A percentile compares a stretch with the other conserved stretches of the same genome.
phyloP scores from a whole-genome alignment of 2,797 vertebrate species.

The Spea hammondii region DNA sequence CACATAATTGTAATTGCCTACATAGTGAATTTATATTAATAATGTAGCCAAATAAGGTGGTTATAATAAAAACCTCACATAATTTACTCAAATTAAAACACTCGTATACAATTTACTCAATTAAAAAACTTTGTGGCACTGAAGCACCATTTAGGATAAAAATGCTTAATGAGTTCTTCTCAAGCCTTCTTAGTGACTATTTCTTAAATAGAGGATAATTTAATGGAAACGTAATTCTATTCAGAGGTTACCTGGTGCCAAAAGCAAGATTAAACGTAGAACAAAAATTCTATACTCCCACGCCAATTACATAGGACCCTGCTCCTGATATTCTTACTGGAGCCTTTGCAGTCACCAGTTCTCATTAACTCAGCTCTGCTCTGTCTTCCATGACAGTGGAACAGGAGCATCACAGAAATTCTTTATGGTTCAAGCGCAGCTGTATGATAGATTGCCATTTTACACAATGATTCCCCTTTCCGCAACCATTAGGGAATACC shows the following conservation, averaged over 20 bases:
- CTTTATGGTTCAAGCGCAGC: not conserved
- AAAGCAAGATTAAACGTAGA: conserved; percentile 8
- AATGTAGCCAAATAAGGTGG: no score
- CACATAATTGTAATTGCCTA: no score
- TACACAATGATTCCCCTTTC: not conserved
- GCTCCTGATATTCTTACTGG: conserved; percentile 1
- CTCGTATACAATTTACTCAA: not conserved
- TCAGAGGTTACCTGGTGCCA: not conserved
- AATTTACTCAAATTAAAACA: not conserved
- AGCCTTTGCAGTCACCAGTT: conserved; percentile 4
- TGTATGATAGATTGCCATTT: not conserved
- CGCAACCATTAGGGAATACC: not conserved
- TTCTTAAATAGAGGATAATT: not conserved
- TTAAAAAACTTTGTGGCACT: not conserved
- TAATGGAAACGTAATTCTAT: not conserved
- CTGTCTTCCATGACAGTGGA: conserved; percentile 3
- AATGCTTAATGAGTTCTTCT: not conserved
- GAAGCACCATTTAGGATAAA: not conserved
- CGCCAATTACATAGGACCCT: not conserved
- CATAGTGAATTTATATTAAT: no score
- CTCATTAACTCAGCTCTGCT: conserved; percentile 2
- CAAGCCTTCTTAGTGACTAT: not conserved
- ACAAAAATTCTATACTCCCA: not conserved
- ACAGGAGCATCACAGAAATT: not conserved
- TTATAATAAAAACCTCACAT: not conserved